Evolutionary conservation across 2,888 invertebrate species (phyloP).

Genomic region (Eilema griseolum): DNA sequence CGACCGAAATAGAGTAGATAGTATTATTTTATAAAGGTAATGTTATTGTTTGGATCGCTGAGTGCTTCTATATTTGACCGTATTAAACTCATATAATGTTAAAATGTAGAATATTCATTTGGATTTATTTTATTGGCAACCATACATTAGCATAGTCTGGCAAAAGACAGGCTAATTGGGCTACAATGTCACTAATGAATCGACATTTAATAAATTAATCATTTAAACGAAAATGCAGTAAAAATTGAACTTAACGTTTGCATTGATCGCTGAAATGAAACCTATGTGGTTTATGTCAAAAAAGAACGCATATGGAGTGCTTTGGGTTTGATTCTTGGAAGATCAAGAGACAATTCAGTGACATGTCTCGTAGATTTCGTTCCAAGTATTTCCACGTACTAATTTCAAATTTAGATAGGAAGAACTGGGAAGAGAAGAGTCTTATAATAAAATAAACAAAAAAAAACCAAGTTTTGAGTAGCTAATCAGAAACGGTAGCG

Average conservation of each 20-base stretch:
- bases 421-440: neutral
- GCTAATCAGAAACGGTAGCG: constrained; percentile 51
- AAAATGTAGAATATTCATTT: neutral
- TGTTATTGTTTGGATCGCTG: neutral
- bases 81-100: constrained; percentile 38
- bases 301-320: too few relatives aligned
- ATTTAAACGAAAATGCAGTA: too few relatives aligned
- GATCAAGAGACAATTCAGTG: neutral
- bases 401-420: neutral
- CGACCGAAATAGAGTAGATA: constrained; percentile 51
- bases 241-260: too few relatives aligned
- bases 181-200: too few relatives aligned
- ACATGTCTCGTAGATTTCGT: neutral
- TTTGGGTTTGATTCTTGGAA: too few relatives aligned
- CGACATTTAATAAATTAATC: too few relatives aligned
- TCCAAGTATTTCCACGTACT: too few relatives aligned
- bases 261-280: too few relatives aligned
- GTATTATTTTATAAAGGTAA: constrained; percentile 16
- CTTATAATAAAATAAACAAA: constrained; percentile 15
- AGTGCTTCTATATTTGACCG: constrained; percentile 33
- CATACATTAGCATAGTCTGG: too few relatives aligned
- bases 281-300: too few relatives aligned
- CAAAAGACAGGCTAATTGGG: too few relatives aligned
- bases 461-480: constrained; percentile 21
- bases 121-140: neutral